phyloP scores from a whole-genome alignment of 2,113 vertebrate species.

The Rhinoderma darwinii region DNA sequence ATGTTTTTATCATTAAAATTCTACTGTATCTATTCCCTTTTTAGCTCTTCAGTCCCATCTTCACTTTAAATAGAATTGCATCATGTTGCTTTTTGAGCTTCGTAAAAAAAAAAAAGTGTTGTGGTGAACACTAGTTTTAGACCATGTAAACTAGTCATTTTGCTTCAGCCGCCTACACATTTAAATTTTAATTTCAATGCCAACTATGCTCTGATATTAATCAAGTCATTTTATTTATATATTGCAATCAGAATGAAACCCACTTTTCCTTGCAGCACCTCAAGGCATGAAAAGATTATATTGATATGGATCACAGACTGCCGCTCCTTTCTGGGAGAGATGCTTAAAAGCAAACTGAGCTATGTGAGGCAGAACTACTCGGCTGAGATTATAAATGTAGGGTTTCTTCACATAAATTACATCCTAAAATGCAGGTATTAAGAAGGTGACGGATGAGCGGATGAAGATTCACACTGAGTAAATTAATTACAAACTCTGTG shows the following conservation, averaged over 20 bases:
- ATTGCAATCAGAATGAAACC: slow-evolving; percentile 70
- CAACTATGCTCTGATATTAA: slow-evolving; percentile 70
- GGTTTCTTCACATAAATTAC: slow-evolving; percentile 57
- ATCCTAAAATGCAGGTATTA: slow-evolving; percentile 55
- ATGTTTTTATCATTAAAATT: not conserved
- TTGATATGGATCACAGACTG: slow-evolving; percentile 66
- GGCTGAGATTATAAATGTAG: slow-evolving; percentile 55
- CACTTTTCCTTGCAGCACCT: slow-evolving; percentile 64
- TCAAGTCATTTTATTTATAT: slow-evolving; percentile 64
- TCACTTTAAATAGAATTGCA: slow-evolving; percentile 18
- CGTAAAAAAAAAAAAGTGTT: not conserved
- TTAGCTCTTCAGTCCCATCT: not conserved
- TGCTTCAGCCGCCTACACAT: slow-evolving; percentile 61
- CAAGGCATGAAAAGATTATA: slow-evolving; percentile 67
- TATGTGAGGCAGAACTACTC: slow-evolving; percentile 57
- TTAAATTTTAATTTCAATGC: slow-evolving; percentile 70
- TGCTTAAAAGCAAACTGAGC: slow-evolving; percentile 70
- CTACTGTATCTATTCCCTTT: not conserved
- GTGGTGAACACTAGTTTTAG: slow-evolving; percentile 3
- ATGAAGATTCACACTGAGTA: slow-evolving; percentile 56
- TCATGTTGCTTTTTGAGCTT: slow-evolving; percentile 25
- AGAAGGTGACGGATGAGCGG: slow-evolving; percentile 56
- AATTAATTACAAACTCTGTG: slow-evolving; percentile 59
- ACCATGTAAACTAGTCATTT: slow-evolving; percentile 63
- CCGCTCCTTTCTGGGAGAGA: slow-evolving; percentile 70